These are phyloP conservation scores for Gasteruption jaculator DNA, from an alignment of 2,888 invertebrate genomes.

Conservation along the genomic window DNA sequence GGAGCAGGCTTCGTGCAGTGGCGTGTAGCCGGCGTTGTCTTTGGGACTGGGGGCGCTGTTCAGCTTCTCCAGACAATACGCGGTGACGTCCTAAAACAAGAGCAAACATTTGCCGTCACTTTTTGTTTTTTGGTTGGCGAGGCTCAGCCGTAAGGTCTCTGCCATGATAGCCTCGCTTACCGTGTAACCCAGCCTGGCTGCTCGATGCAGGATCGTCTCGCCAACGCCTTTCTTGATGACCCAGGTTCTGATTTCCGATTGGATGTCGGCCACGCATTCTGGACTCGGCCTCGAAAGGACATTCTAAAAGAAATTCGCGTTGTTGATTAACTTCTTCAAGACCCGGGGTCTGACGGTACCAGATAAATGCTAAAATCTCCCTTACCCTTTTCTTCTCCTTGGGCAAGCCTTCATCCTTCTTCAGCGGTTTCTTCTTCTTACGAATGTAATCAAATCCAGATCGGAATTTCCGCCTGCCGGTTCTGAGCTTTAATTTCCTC, in stretches of 20 bases:
- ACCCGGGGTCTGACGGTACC: too few species aligned
- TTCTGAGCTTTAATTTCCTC: constrained; percentile 62
- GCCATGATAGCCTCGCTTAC: constrained; percentile 54
- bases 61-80: constrained; percentile 84
- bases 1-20: constrained; percentile 88
- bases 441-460: constrained; percentile 86
- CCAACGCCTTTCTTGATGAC: constrained; percentile 92
- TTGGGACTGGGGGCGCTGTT: constrained; percentile 78
- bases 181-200: constrained; percentile 83
- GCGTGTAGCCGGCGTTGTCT: constrained; percentile 91
- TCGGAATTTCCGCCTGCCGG: constrained; percentile 71
- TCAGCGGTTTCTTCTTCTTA: constrained; percentile 75
- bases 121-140: too few species aligned
- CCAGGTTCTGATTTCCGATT: constrained; percentile 83
- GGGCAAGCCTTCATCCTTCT: constrained; percentile 54
- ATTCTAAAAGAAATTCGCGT: too few species aligned
- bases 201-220: constrained; percentile 87
- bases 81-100: constrained; percentile 72
- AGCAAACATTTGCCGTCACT: too few species aligned
- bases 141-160: too few species aligned
- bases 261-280: constrained; percentile 72
- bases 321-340: too few species aligned
- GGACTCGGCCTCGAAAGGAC: constrained; percentile 56
- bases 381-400: constrained; percentile 53
- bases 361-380: constrained; percentile 15